These are phyloP conservation scores for Platycheirus rosarum DNA, from an alignment of 2,888 invertebrate genomes.

Conservation along the genomic window DNA sequence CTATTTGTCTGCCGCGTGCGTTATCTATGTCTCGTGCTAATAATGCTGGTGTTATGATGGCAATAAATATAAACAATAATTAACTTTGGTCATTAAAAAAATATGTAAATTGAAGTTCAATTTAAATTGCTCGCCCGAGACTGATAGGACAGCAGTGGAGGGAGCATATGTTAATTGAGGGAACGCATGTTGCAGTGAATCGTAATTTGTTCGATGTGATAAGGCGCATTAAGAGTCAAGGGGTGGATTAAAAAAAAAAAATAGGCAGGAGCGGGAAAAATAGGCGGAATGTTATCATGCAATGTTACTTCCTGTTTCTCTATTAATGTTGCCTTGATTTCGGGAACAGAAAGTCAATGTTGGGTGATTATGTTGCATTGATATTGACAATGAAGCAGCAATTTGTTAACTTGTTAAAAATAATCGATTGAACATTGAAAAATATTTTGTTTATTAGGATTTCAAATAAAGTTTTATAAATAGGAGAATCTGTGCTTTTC, in stretches of 20 bases:
- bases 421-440: too few species aligned
- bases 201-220: conserved; percentile 66
- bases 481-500: too few species aligned
- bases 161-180: conserved; percentile 48
- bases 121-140: conserved; percentile 51
- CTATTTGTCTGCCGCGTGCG: neutral
- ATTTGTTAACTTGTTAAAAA: too few species aligned
- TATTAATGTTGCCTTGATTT: neutral
- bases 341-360: neutral
- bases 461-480: too few species aligned
- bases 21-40: conserved; percentile 56
- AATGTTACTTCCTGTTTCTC: neutral
- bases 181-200: conserved; percentile 57
- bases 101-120: conserved; percentile 66
- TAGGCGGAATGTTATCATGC: neutral
- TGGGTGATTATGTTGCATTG: too few species aligned
- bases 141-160: conserved; percentile 35
- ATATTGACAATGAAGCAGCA: too few species aligned
- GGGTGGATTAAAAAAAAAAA: neutral
- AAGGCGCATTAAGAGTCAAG: conserved; percentile 27
- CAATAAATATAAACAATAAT: conserved; percentile 51
- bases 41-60: conserved; percentile 41
- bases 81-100: conserved; percentile 57
- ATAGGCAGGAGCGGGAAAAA: too few species aligned
- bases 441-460: too few species aligned